These are phyloP conservation scores for Chrysotoxum bicinctum DNA, from an alignment of 2,888 invertebrate genomes.

Conservation along the genomic window DNA sequence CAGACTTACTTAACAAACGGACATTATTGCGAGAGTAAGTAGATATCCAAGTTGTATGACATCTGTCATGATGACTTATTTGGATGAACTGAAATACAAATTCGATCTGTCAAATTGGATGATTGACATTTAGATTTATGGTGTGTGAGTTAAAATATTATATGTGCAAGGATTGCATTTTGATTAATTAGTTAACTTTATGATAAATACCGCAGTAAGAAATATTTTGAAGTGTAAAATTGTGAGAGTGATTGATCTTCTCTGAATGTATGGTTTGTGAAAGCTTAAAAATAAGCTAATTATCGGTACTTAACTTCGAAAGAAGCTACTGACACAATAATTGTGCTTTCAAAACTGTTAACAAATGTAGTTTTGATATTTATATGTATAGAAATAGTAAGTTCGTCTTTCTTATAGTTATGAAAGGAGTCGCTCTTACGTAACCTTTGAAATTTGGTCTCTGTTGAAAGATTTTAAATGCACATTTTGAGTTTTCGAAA, in stretches of 20 bases:
- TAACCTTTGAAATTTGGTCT: too few relatives aligned
- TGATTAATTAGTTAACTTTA: neutral
- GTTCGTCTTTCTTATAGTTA: too few relatives aligned
- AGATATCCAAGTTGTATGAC: slow-evolving; percentile 40
- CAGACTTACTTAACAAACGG: slow-evolving; percentile 41
- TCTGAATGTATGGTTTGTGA: neutral
- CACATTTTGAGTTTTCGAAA: too few relatives aligned
- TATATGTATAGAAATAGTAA: too few relatives aligned
- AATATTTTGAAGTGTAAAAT: neutral
- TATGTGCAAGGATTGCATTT: slow-evolving; percentile 19
- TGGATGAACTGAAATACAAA: slow-evolving; percentile 43
- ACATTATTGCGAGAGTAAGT: slow-evolving; percentile 16
- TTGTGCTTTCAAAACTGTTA: too few relatives aligned
- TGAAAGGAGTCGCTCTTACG: too few relatives aligned
- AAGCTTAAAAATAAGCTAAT: too few relatives aligned
- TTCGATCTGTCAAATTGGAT: slow-evolving; percentile 23
- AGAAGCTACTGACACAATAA: too few relatives aligned
- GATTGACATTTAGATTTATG: slow-evolving; percentile 41
- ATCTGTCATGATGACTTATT: slow-evolving; percentile 64
- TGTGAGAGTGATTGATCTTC: neutral
- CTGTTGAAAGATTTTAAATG: too few relatives aligned
- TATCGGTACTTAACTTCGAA: too few relatives aligned
- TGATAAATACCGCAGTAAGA: neutral
- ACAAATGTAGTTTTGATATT: too few relatives aligned
- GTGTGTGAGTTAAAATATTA: neutral